Percentiles rank a stretch among this genome's conserved stretches.
Conservation (phyloP, 2,888 invertebrate genomes). For the Bellardia pandia region DNA sequence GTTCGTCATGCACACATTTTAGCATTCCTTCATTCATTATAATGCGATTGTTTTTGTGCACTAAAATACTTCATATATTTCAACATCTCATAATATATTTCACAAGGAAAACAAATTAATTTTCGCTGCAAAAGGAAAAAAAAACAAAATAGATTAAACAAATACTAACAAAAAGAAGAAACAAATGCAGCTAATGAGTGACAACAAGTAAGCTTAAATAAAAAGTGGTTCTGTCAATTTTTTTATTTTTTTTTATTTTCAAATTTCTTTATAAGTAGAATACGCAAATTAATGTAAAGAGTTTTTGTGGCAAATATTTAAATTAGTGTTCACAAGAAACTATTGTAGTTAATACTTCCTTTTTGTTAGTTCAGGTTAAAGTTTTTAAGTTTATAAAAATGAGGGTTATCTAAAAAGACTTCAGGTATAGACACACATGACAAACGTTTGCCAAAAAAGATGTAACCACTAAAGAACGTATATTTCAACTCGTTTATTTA, state of each 20-base stretch:
- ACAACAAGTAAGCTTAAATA: conserved; percentile 18
- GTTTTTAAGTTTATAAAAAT: background rate
- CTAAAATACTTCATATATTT: background rate
- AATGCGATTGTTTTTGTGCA: conserved; percentile 12
- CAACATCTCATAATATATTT: conserved; percentile 37
- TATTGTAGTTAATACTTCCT: background rate
- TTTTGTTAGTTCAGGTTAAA: background rate
- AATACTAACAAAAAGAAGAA: conserved; percentile 32
- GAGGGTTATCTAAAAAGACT: background rate
- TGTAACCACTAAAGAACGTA: too few relatives aligned
- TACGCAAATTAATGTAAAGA: conserved; percentile 39
- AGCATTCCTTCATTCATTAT: background rate
- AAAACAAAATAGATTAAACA: conserved; percentile 4
- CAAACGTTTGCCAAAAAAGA: too few relatives aligned
- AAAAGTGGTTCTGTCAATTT: background rate
- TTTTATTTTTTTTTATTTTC: background rate
- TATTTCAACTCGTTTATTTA: too few relatives aligned
- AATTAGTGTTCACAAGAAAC: conserved; percentile 33
- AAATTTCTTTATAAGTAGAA: background rate
- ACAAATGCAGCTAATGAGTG: conserved; percentile 62
- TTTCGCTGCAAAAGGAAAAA: conserved; percentile 28
- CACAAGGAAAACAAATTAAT: conserved; percentile 49
- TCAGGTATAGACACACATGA: too few relatives aligned
- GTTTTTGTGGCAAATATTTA: conserved; percentile 31
- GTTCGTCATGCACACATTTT: conserved; percentile 35